Evolutionary conservation across 2,888 invertebrate species (phyloP).

Genomic region (Ormyrus pomaceus): DNA sequence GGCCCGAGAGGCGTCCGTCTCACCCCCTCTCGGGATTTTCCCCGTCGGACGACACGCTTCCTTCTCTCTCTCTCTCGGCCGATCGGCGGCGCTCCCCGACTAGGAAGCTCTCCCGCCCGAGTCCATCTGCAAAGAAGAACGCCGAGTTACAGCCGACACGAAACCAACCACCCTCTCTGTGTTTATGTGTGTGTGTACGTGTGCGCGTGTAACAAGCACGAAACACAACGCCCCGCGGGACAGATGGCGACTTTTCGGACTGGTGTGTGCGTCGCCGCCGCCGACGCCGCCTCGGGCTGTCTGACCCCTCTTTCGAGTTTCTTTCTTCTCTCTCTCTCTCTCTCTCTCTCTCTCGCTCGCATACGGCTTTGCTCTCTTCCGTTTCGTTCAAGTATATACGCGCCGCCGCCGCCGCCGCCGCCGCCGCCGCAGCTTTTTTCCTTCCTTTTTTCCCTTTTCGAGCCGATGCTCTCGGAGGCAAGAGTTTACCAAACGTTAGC

Average conservation of each 20-base stretch:
- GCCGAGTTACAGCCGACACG: constrained; percentile 21
- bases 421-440: too few species aligned
- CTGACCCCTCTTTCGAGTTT: constrained; percentile 41
- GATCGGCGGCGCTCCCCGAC: neutral
- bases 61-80: neutral
- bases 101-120: constrained; percentile 18
- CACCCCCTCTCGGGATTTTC: neutral
- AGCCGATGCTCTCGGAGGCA: neutral
- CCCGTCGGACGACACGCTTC: constrained; percentile 22
- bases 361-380: too few species aligned
- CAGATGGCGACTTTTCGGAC: constrained; percentile 56
- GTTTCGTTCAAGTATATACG: too few species aligned
- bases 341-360: too few species aligned
- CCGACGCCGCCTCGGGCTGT: neutral
- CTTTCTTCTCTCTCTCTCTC: constrained; percentile 15
- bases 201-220: neutral
- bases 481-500: constrained; percentile 23
- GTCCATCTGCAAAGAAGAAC: constrained; percentile 50
- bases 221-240: constrained; percentile 54
- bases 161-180: neutral
- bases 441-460: neutral
- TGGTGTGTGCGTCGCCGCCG: neutral
- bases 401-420: too few species aligned
- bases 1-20: neutral
- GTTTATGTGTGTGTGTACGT: neutral